Evolutionary conservation across 1,140 invertebrate species (phyloP).

Genomic region (Drepana arcuata): DNA sequence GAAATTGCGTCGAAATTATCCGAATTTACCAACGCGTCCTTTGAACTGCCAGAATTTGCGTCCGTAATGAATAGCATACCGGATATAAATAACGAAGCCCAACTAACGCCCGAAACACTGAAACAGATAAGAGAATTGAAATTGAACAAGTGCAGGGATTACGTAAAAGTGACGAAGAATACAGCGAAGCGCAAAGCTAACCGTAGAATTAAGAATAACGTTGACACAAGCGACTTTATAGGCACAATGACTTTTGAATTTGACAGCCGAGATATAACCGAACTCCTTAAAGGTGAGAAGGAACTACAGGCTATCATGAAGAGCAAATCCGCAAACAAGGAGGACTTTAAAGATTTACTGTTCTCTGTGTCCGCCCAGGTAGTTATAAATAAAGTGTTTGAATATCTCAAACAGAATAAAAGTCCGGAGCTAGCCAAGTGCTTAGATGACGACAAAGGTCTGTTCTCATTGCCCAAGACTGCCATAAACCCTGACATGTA

Average conservation of each 20-base stretch:
- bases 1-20: conserved; percentile 52
- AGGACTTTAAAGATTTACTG: conserved; percentile 47
- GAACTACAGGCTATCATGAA: conserved; percentile 42
- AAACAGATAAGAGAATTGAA: conserved; percentile 61
- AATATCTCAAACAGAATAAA: conserved; percentile 52
- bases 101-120: conserved; percentile 58
- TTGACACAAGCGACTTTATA: conserved; percentile 26
- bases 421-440: conserved; percentile 41
- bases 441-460: conserved; percentile 36
- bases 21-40: conserved; percentile 48
- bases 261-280: conserved; percentile 42
- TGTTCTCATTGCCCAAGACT: conserved; percentile 28
- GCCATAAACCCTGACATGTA: conserved; percentile 42
- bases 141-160: conserved; percentile 45
- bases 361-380: conserved; percentile 56
- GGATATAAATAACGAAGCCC: conserved; percentile 48
- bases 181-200: conserved; percentile 54
- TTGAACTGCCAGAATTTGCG: conserved; percentile 54
- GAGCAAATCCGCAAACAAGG: conserved; percentile 35
- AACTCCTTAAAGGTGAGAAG: conserved; percentile 46
- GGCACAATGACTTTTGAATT: conserved; percentile 43
- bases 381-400: conserved; percentile 53
- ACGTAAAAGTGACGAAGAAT: conserved; percentile 57
- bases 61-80: conserved; percentile 53
- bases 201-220: conserved; percentile 34